Conservation (phyloP, 2,113 vertebrate genomes). For the Uria lomvia region DNA sequence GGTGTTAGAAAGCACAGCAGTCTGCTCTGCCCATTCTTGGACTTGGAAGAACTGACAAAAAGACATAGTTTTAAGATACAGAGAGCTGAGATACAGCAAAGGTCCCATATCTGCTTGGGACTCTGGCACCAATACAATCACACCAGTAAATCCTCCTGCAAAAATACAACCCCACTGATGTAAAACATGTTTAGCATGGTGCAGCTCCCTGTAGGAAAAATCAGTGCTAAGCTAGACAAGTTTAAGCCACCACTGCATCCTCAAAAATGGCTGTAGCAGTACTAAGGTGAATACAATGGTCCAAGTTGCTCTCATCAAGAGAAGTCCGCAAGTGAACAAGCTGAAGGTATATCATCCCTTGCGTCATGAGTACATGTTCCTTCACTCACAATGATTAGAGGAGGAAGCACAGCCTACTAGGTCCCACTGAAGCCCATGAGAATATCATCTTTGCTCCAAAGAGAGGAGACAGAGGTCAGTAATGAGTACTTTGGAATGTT, state of each 20-base stretch:
- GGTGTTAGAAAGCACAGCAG: not conserved
- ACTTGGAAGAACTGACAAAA: not conserved
- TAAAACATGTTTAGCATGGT: not conserved
- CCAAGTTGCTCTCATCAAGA: not conserved
- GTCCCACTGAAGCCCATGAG: not conserved
- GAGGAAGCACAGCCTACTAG: not conserved
- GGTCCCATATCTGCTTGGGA: not conserved
- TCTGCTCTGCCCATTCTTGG: not conserved
- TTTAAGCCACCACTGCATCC: not conserved
- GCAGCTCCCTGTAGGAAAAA: not conserved
- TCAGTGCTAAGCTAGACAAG: not conserved
- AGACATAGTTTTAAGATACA: not conserved
- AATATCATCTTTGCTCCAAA: not conserved
- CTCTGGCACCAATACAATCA: not conserved
- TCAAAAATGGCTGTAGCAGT: not conserved
- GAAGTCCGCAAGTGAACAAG: not conserved
- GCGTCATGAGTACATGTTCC: rapidly evolving
- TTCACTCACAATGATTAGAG: not conserved
- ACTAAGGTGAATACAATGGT: not conserved
- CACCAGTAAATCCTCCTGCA: not conserved
- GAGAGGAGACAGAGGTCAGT: not conserved
- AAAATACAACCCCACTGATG: not conserved
- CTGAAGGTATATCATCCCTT: not conserved
- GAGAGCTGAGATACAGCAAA: not conserved
- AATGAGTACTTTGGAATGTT: not conserved